phyloP scores from a whole-genome alignment of 2,113 vertebrate species.

The Melanerpes aurifrons region DNA sequence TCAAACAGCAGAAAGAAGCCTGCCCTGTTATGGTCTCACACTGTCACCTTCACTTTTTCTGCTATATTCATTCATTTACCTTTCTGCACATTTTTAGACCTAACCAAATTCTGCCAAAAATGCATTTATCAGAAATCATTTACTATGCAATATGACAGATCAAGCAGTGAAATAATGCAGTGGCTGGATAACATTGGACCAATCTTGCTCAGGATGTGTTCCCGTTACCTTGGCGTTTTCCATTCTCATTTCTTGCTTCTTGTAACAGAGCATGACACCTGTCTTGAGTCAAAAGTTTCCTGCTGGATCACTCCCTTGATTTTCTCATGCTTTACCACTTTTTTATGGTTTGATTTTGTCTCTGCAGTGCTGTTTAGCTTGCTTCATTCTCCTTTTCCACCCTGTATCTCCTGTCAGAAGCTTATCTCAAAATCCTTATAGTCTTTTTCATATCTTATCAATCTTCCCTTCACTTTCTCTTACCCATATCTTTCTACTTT shows the following conservation, averaged over 20 bases:
- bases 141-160: not conserved
- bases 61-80: not conserved
- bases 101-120: not conserved
- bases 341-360: not conserved
- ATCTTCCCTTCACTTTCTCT: not conserved
- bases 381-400: not conserved
- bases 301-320: not conserved
- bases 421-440: not conserved
- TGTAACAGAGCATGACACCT: not conserved
- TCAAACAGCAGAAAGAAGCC: not conserved
- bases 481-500: not conserved
- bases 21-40: not conserved
- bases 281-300: not conserved
- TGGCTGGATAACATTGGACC: not conserved
- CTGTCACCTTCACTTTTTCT: not conserved
- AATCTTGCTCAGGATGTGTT: not conserved
- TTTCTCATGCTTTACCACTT: not conserved
- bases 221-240: not conserved
- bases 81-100: not conserved
- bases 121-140: not conserved
- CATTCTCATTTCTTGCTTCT: not conserved
- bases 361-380: not conserved
- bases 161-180: rapidly evolving
- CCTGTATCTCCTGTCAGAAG: not conserved
- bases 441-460: not conserved